Evolutionary conservation across 2,113 vertebrate genomes (phyloP), one percentile per base, ranked within the genome.

Genomic region (Pycnonotus jocosus): DNA sequence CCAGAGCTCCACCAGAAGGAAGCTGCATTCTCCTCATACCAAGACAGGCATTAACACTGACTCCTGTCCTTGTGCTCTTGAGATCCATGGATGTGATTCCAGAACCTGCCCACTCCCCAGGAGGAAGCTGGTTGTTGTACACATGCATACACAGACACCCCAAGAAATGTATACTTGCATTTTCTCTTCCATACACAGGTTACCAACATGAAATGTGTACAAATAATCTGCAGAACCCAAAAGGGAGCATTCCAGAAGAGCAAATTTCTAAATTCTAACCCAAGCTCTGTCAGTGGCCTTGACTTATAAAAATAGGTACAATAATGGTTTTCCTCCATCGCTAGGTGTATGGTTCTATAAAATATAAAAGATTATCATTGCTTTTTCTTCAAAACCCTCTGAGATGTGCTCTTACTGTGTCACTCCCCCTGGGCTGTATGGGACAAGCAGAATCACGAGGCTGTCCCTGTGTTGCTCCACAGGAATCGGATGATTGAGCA

Each of bases 401-500:
- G 65, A 30, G 73, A 21, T 0, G 35, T 7, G 3, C 82, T 54
- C 2, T 88, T 5, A 2, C 65, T 28, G 4, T 80, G 88, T 57
- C 37, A 10, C 38, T 77, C 31, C 81, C 62, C 14, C 14, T 65
- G 40, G 42, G 53, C 74, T 51, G 38, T 24, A 35, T 71, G 64
- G 77, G n/a, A 13, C 47, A 6, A 8, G 37, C 47, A 48, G 81
- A 51, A 10, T 92, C 9, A 68, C 50, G 24, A 25, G 37, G 12
- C 38, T 35, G 51, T 16, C 6, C 11, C 22, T 91, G 40, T 93
- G 50, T 94, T 89, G 37, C 93, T 69, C 76, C 57, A 3, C 83
- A 98, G 98, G 95, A 98, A 98, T 92, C 70, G 98, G 47, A 98
- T 98, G 98, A 98, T 98, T 92, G 99, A 99, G 95, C 99, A 99